A percentile compares a stretch with the other conserved stretches of the same genome.
These are phyloP conservation scores for Pomacea maculata DNA, from an alignment of 1,140 invertebrate genomes.

Conservation along the genomic window DNA sequence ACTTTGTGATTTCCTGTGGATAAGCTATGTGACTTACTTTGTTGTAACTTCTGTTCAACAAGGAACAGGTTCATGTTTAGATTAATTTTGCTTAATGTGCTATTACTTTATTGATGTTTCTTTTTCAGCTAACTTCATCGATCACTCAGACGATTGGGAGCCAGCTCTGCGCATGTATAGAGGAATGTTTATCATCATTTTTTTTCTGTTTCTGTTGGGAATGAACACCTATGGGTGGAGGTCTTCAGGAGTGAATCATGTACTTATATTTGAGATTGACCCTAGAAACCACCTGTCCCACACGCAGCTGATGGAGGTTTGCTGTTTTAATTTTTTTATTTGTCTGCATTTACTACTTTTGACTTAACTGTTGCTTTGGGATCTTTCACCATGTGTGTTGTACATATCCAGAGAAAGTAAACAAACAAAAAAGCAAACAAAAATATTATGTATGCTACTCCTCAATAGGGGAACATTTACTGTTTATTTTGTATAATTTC, in stretches of 20 bases:
- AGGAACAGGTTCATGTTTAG: neutral
- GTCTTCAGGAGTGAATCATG: conserved; percentile 98
- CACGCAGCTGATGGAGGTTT: conserved; percentile 92
- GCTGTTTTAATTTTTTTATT: too few species aligned
- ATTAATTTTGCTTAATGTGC: neutral
- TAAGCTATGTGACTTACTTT: too few species aligned
- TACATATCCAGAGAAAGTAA: too few species aligned
- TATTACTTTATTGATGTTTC: neutral
- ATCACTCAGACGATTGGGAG: conserved; percentile 57
- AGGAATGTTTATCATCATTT: conserved; percentile 89
- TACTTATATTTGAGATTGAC: conserved; percentile 98
- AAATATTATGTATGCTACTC: too few species aligned
- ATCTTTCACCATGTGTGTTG: too few species aligned
- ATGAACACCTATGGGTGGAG: conserved; percentile 99
- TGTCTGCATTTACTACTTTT: too few species aligned
- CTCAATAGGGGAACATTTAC: too few species aligned
- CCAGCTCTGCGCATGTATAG: conserved; percentile 78
- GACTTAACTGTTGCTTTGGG: too few species aligned
- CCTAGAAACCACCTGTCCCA: conserved; percentile 94
- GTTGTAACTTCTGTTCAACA: too few species aligned
- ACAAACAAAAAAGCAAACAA: too few species aligned
- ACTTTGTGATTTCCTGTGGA: too few species aligned
- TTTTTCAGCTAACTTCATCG: conserved; percentile 48
- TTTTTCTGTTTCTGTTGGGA: conserved; percentile 95
- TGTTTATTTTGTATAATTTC: too few species aligned